Base-by-base conservation (phyloP, 2,888 invertebrate species). In the Pteria penguin region DNA sequence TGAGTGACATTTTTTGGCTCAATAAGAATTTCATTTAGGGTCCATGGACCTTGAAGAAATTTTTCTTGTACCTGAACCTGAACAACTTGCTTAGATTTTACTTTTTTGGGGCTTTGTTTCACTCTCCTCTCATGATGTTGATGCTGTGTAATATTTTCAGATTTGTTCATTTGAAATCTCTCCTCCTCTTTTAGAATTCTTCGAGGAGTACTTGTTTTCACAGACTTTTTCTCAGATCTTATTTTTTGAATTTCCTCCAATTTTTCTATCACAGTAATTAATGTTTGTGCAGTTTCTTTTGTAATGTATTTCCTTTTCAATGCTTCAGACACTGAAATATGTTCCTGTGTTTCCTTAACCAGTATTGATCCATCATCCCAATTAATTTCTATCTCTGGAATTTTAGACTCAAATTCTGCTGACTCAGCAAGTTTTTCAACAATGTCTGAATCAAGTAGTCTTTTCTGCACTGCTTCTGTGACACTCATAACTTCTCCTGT, bases 261-360 rank as follows among this genome's bases (percentile, higher is more conserved):
- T 61, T 73, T 73, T 45, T 67, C 60, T 32, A 73, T 72, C 2
- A 77, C 69, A 60, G 68, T 72, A 58, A 54, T 82, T 27, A 89
- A 65, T 36, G 86, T 83, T 58, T 86, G 72, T 54, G 88, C 88
- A 45, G 87, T 88, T 45, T 83, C 78, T 62, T 66, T 78, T 66
- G 88, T 87, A 70, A 90, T 86, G 27, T 86, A 83, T 29, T 86
- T 84, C 55, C 79, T 77, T 27, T 75, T 75, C 29, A 88, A 80
- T 0, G 98, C 98, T 93, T 97, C 95, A 75, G 95, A 94, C 70
- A 98, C 95, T 5, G 95, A 96, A 24, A 98, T 90, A 4, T 95
- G 92, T 84, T 96, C 95, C 58, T 97, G 96, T 77, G 96, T 94
- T 18, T 78, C 77, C 36, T 80, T 84, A 55, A 90, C 88, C 29